phyloP scores from a whole-genome alignment of 2,797 vertebrate genomes.

The Mallotus villosus region DNA sequence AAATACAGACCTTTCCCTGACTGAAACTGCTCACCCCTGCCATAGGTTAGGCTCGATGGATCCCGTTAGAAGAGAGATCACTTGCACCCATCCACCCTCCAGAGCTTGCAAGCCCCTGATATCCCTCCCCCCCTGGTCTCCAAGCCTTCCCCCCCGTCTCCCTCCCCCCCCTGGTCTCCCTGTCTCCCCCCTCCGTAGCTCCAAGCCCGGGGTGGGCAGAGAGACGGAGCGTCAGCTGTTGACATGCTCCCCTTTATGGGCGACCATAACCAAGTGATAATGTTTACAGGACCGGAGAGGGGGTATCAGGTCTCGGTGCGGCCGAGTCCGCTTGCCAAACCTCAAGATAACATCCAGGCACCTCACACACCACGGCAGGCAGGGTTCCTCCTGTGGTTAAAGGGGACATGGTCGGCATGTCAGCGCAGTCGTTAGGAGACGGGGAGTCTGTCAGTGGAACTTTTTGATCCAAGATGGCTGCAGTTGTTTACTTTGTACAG shows the following conservation, averaged over 20 bases:
- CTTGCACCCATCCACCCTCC: slow-evolving; percentile 21
- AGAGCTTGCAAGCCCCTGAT: not conserved
- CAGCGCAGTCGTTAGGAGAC: not conserved
- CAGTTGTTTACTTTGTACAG: no score
- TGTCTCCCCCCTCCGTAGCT: no score
- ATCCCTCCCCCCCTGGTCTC: not conserved
- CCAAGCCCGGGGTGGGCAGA: not conserved
- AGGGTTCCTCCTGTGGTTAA: not conserved
- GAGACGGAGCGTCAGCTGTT: slow-evolving; percentile 71
- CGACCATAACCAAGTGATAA: slow-evolving; percentile 70
- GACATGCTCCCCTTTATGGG: slow-evolving; percentile 71
- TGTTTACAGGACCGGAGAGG: slow-evolving; percentile 66
- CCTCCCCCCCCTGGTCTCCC: no score
- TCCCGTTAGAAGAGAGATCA: slow-evolving; percentile 54
- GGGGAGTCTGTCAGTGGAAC: no score
- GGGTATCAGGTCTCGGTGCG: slow-evolving; percentile 61
- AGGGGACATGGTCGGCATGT: not conserved
- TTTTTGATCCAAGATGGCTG: no score
- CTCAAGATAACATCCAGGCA: no score
- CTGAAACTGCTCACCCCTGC: slow-evolving; percentile 68
- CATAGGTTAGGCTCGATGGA: slow-evolving; percentile 53
- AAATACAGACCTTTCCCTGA: slow-evolving; percentile 63
- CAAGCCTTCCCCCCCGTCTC: no score
- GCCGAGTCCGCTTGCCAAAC: no score
- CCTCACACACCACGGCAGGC: no score